These are phyloP conservation scores for Chymomyza costata DNA, from an alignment of 1,140 invertebrate species.

Conservation along the genomic window DNA sequence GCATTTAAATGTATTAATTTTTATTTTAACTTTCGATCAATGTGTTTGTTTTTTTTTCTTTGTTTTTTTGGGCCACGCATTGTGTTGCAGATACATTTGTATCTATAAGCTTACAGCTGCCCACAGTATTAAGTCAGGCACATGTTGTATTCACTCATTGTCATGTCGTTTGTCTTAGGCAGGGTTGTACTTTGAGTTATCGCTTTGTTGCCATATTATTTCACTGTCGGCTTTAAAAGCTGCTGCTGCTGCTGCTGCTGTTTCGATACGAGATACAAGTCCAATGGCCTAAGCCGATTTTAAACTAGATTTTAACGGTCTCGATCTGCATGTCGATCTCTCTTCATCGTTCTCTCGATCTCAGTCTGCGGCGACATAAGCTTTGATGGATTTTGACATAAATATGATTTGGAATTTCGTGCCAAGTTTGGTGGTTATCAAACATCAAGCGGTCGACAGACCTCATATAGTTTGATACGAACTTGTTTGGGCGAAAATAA, in stretches of 20 bases:
- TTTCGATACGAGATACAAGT: conserved; percentile 5
- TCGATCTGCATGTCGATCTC: not conserved
- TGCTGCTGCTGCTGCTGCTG: not conserved
- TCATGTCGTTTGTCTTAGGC: too few relatives aligned
- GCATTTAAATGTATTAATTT: conserved; percentile 56
- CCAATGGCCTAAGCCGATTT: conserved; percentile 36
- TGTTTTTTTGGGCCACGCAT: too few relatives aligned
- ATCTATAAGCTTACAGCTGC: too few relatives aligned
- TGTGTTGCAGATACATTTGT: too few relatives aligned
- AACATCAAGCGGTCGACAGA: too few relatives aligned
- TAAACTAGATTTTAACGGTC: conserved; percentile 22
- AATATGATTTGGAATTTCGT: conserved; percentile 68
- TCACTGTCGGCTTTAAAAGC: conserved; percentile 63
- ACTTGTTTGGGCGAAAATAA: too few relatives aligned
- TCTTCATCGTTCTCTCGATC: not conserved
- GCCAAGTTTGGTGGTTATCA: conserved; percentile 61
- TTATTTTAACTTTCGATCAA: conserved; percentile 16
- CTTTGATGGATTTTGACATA: conserved; percentile 72
- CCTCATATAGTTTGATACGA: too few relatives aligned
- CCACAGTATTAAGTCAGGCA: too few relatives aligned
- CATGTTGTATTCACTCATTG: too few relatives aligned
- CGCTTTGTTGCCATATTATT: conserved; percentile 51
- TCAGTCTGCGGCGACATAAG: conserved; percentile 52
- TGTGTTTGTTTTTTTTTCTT: too few relatives aligned
- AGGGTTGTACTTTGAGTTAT: conserved; percentile 21